Evolutionary conservation across 2,888 invertebrate species (phyloP), one percentile per base, ranked within the genome.

Genomic region (Hyposoter dolosus): DNA sequence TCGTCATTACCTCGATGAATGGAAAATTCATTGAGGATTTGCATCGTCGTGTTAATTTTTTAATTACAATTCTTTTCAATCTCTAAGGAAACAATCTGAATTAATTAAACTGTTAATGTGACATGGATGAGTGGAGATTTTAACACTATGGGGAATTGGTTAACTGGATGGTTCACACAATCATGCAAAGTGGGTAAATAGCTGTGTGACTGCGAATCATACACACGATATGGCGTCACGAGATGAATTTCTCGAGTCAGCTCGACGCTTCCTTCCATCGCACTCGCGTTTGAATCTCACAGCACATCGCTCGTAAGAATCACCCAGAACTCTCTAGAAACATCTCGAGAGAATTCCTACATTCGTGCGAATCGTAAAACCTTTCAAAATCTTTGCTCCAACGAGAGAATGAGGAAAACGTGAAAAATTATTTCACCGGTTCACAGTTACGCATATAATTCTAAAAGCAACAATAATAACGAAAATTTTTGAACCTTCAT

Each of bases 201-300:
- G 68, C 66, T 65, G 72, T 45, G 81, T n/a, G 45, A 63, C 68
- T 63, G 69, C 65, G 68, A 76, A 60, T 82, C 66, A 82, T 78
- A 74, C 60, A 60, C 60, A 47, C 63, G 79, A 82, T n/a, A n/a
- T 82, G 85, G 82, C 85, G 79, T 82, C 82, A 85, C 82, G 82
- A 82, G 79, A 82, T 80, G 79, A 80, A 72, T 82, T 85, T 85
- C 82, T 82, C 72, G 85, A 74, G 78, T 82, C 85, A 45, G 75
- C 72, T 53, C 63, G 79, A 79, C 63, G 82, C 77, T 78, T 82
- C 82, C 75, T 79, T 78, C 68, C 78, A 56, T 71, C 50, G 35
- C 71, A 12, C 35, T n/a, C 10, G 17, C 56, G 56, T 76, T 56
- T 45, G 68, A 60, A 56, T 56, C 43, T 47, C 75, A 60, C 75